A percentile compares a stretch with the other conserved stretches of the same genome.
phyloP scores from a whole-genome alignment of 2,888 invertebrate genomes.

The Adelognathus sp. region DNA sequence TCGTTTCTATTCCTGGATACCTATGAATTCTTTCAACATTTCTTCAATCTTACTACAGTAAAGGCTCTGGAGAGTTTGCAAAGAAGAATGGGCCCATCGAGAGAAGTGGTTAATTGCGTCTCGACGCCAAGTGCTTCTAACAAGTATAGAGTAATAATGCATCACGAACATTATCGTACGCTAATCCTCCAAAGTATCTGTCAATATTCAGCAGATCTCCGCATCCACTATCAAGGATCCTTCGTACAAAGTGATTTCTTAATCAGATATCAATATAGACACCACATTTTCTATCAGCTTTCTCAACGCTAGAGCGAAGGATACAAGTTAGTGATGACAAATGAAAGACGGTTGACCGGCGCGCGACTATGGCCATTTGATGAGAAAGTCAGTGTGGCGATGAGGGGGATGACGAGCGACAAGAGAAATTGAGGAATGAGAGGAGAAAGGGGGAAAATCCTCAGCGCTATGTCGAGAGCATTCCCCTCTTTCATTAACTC shows the following conservation, averaged over 20 bases:
- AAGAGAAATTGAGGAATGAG: neutral
- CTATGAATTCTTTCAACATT: too few species aligned
- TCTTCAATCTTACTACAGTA: too few species aligned
- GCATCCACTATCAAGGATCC: constrained; percentile 18
- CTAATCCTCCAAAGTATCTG: neutral
- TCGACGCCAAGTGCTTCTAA: too few species aligned
- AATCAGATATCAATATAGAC: constrained; percentile 37
- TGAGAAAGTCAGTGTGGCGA: constrained; percentile 48
- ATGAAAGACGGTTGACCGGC: constrained; percentile 26
- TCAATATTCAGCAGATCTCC: neutral
- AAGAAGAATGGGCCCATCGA: neutral
- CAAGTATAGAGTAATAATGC: neutral
- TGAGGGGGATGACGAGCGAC: neutral
- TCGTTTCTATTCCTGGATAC: too few species aligned
- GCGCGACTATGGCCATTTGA: constrained; percentile 51
- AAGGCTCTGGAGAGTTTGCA: neutral
- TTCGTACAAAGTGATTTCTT: constrained; percentile 25
- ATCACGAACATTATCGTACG: neutral
- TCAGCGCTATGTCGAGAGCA: constrained; percentile 49
- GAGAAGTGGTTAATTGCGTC: too few species aligned
- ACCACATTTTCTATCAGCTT: constrained; percentile 29
- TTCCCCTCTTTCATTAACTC: constrained; percentile 56
- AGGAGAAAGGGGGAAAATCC: constrained; percentile 17
- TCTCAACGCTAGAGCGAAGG: neutral
- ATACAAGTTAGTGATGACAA: constrained; percentile 12